Percentiles rank a stretch among this genome's conserved stretches.
These are phyloP conservation scores for Acrossocheilus wenchowensis DNA, from an alignment of 2,797 vertebrate genomes.

Conservation along the genomic window DNA sequence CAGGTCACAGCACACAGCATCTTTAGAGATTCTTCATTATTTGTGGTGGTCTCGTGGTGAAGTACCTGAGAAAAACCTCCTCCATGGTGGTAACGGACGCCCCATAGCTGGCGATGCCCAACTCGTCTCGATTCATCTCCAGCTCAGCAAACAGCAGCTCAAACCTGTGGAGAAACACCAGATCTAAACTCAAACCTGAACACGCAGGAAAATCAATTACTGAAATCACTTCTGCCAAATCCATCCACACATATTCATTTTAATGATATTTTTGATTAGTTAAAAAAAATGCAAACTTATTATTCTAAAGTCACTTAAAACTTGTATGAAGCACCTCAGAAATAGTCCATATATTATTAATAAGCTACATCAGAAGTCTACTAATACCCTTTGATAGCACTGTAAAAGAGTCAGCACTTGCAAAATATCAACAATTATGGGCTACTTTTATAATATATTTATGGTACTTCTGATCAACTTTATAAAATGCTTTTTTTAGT, in stretches of 20 bases:
- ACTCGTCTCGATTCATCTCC: constrained; percentile 90
- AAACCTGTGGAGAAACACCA: constrained; percentile 79
- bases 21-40: neutral
- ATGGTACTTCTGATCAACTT: neutral
- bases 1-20: too few relatives aligned
- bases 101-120: constrained; percentile 96
- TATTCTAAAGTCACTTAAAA: neutral
- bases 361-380: neutral
- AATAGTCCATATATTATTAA: neutral
- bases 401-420: neutral
- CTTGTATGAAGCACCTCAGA: neutral
- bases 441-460: neutral
- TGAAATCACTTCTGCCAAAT: neutral
- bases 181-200: neutral
- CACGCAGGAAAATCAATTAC: neutral
- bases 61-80: constrained; percentile 95
- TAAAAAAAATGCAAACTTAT: neutral
- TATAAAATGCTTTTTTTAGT: neutral
- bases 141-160: constrained; percentile 93
- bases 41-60: neutral
- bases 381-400: neutral
- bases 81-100: constrained; percentile 99
- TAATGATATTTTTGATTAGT: neutral
- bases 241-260: neutral
- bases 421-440: neutral